Conservation (phyloP, 2,113 vertebrate species). For the Uria lomvia region DNA sequence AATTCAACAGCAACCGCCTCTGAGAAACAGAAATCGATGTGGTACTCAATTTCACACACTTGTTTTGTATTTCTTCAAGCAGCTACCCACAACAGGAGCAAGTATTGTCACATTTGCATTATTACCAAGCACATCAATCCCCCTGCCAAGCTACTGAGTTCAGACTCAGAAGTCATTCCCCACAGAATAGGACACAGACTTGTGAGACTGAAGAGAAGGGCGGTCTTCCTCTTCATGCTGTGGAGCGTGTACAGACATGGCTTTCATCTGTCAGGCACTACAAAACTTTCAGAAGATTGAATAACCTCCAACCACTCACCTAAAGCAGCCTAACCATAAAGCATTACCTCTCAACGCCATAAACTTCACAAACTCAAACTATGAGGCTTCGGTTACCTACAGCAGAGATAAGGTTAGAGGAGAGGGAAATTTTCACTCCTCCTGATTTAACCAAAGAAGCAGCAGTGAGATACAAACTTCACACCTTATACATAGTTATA, state of each 20-base stretch:
- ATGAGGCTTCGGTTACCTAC: not conserved
- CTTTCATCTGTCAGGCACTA: not conserved
- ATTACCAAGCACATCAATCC: accelerated
- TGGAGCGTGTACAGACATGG: not conserved
- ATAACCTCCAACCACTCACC: not conserved
- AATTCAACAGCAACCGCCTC: not conserved
- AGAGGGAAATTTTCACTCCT: not conserved
- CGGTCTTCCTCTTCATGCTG: accelerated
- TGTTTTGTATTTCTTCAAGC: not conserved
- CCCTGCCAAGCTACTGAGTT: accelerated
- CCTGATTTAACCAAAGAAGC: not conserved
- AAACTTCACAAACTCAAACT: not conserved
- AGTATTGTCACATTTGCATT: not conserved
- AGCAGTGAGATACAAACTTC: not conserved
- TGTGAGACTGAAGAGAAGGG: not conserved
- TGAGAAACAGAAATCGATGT: not conserved
- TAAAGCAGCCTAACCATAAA: not conserved
- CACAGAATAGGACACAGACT: not conserved
- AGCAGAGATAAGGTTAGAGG: accelerated
- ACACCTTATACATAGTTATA: not conserved
- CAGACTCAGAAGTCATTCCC: not conserved
- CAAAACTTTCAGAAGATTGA: not conserved
- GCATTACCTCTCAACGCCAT: not conserved
- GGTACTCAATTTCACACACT: not conserved
- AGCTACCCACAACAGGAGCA: not conserved